A percentile compares a stretch with the other conserved stretches of the same genome.
These are phyloP conservation scores for Sycophila sp. DNA, from an alignment of 1,140 invertebrate genomes.

Conservation along the genomic window DNA sequence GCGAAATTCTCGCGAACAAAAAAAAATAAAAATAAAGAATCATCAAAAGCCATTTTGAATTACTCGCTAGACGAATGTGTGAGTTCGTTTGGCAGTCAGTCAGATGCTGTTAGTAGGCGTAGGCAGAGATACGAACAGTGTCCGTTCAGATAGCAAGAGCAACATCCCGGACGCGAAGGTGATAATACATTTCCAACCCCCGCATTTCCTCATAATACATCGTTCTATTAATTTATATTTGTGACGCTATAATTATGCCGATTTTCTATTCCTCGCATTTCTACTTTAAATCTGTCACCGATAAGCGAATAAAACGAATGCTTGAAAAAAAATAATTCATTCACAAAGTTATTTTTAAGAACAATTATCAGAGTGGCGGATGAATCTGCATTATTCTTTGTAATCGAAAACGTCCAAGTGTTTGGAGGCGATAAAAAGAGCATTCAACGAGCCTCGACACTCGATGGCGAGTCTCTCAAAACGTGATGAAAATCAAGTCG, in stretches of 20 bases:
- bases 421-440: slow-evolving; percentile 24
- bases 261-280: too few relatives aligned
- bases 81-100: slow-evolving; percentile 51
- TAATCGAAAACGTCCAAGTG: too few relatives aligned
- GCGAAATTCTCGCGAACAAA: not conserved
- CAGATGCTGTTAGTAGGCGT: slow-evolving; percentile 45
- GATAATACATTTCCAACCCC: slow-evolving; percentile 59
- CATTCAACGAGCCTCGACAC: not conserved
- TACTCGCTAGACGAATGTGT: slow-evolving; percentile 41
- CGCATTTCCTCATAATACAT: slow-evolving; percentile 57
- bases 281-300: too few relatives aligned
- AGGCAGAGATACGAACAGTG: slow-evolving; percentile 53
- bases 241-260: slow-evolving; percentile 14
- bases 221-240: not conserved
- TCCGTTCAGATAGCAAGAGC: slow-evolving; percentile 59
- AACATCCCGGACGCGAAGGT: slow-evolving; percentile 61
- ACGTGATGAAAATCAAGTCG: slow-evolving; percentile 25
- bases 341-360: too few relatives aligned
- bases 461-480: not conserved
- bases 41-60: slow-evolving; percentile 22
- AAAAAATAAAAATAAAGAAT: not conserved
- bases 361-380: too few relatives aligned
- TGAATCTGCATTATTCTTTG: too few relatives aligned
- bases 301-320: too few relatives aligned
- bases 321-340: too few relatives aligned